Evolutionary conservation across 2,113 vertebrate species (phyloP).

Genomic region (Sitta europaea): DNA sequence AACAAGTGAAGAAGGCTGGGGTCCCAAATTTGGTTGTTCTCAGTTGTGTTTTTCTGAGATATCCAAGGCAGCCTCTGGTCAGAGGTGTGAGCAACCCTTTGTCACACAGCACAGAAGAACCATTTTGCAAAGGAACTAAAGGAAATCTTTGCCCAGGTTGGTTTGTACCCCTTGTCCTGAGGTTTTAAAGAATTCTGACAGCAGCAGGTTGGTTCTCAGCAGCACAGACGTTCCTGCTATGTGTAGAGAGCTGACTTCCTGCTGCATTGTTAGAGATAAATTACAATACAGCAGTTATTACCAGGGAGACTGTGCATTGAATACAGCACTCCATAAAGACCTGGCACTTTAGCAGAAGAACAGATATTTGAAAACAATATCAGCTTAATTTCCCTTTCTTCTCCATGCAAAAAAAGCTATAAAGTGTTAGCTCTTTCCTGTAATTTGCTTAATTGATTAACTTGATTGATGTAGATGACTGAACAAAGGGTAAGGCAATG

Average conservation of each 20-base stretch:
- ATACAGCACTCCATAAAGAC: background rate
- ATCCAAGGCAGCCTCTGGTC: background rate
- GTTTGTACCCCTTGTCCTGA: background rate
- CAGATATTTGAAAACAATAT: background rate
- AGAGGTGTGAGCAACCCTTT: background rate
- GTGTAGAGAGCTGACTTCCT: background rate
- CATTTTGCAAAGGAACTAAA: background rate
- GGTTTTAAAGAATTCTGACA: background rate
- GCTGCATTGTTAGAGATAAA: background rate
- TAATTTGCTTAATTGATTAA: slow-evolving; percentile 6
- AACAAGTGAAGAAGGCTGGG: background rate
- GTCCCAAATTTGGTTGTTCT: background rate
- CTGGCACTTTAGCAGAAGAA: background rate
- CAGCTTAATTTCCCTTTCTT: background rate
- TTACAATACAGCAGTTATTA: background rate
- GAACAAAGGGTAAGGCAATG: background rate
- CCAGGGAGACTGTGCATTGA: background rate
- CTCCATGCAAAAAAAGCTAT: background rate
- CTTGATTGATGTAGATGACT: background rate
- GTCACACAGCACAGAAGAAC: background rate
- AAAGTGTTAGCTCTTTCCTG: background rate
- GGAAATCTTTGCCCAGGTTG: background rate
- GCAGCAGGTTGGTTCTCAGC: background rate
- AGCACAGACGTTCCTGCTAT: background rate
- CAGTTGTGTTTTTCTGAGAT: background rate